Evolutionary conservation across 2,888 invertebrate species (phyloP).

Genomic region (Zygogramma bicolorata): DNA sequence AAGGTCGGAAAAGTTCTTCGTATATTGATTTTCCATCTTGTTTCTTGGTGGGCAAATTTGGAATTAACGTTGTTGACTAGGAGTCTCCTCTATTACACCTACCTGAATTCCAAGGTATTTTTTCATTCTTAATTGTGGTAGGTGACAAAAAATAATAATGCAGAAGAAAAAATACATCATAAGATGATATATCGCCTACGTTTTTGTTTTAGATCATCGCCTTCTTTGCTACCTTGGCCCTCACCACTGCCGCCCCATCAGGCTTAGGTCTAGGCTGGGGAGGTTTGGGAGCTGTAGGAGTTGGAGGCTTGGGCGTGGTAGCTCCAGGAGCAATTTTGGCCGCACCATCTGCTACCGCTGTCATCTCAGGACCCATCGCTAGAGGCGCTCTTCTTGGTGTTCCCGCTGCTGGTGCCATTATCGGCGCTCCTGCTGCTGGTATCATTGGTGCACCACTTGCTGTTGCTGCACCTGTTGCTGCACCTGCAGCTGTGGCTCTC

Average conservation of each 20-base stretch:
- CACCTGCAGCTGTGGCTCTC: constrained; percentile 44
- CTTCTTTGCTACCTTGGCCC: constrained; percentile 46
- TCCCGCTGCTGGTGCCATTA: constrained; percentile 16
- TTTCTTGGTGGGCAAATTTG: neutral
- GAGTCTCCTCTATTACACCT: too few relatives aligned
- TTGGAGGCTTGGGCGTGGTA: constrained; percentile 10
- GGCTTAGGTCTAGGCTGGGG: constrained; percentile 38
- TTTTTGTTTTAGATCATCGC: constrained; percentile 35
- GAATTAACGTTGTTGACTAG: too few relatives aligned
- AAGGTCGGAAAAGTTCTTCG: neutral
- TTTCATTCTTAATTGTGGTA: too few relatives aligned
- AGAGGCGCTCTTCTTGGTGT: constrained; percentile 10
- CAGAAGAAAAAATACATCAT: too few relatives aligned
- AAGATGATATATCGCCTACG: neutral
- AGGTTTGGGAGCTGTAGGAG: constrained; percentile 13
- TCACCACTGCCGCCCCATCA: constrained; percentile 44
- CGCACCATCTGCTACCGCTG: constrained; percentile 34
- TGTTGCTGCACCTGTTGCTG: constrained; percentile 20
- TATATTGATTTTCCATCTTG: neutral
- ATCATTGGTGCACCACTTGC: constrained; percentile 22
- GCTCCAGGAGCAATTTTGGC: constrained; percentile 40
- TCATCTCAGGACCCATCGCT: constrained; percentile 36
- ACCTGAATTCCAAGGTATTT: too few relatives aligned
- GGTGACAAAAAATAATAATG: too few relatives aligned
- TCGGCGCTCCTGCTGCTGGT: constrained; percentile 22